Conservation (phyloP, 2,888 invertebrate species). For the Volucella inanis region DNA sequence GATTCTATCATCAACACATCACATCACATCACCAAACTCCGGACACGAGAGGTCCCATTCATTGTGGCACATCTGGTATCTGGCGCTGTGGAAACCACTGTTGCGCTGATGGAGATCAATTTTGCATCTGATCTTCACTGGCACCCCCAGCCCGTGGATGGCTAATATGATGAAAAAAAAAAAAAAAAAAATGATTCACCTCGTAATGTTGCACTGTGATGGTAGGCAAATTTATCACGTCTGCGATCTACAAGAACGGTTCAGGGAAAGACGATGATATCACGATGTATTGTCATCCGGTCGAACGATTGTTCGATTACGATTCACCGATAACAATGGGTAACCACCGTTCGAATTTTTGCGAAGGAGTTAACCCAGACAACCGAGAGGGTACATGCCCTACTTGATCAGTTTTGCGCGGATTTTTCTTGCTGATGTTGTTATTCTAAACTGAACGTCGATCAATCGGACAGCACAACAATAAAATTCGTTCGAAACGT, state of each 20-base stretch:
- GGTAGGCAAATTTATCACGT: constrained; percentile 50
- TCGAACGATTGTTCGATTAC: constrained; percentile 38
- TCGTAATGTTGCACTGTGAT: constrained; percentile 41
- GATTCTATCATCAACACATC: constrained; percentile 50
- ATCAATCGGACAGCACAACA: not conserved
- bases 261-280: constrained; percentile 47
- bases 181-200: constrained; percentile 55
- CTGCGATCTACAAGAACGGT: constrained; percentile 48
- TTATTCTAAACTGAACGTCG: constrained; percentile 27
- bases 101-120: constrained; percentile 35
- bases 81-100: constrained; percentile 3
- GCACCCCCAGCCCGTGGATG: constrained; percentile 33
- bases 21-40: constrained; percentile 38
- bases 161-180: too few relatives aligned
- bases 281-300: constrained; percentile 60
- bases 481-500: constrained; percentile 22
- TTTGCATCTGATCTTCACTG: constrained; percentile 46
- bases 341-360: constrained; percentile 5
- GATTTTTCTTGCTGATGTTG: constrained; percentile 3
- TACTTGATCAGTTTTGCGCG: not conserved
- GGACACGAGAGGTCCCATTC: constrained; percentile 53
- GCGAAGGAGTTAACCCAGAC: not conserved
- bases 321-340: not conserved
- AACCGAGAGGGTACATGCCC: not conserved
- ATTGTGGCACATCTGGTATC: constrained; percentile 58